Base-by-base conservation (phyloP, 2,797 vertebrate species). In the Strix occidentalis region DNA sequence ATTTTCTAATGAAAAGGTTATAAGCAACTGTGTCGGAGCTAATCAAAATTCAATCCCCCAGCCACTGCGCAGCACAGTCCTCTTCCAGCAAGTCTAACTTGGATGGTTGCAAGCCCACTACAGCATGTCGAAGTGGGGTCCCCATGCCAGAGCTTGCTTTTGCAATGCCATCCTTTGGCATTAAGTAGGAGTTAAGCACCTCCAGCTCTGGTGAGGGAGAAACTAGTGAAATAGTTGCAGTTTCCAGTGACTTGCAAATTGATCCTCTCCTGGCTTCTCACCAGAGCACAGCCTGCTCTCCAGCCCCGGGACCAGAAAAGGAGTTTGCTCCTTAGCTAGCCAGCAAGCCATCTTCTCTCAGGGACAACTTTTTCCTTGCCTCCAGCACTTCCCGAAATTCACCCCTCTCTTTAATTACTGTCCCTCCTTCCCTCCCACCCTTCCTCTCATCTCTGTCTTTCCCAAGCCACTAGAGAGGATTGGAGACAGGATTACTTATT, bases 1-100 rank as follows among this genome's bases (percentile, higher is more conserved):
- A 98, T 98, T 98, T 98, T 96, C 97, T 98, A 98, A 98, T 98
- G 97, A 98, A 97, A 97, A 98, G 97, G 97, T 98, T 98, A 97
- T 94, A 66, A 97, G 97, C n/a, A 61, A 97, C 87, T 90, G 89
- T 86, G 61, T 96, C 96, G 91, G 90, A 97, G 95, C 96, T 97
- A 95, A 97, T 98, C 95, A 97, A 95, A 96, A 96, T 94, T 97
- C 96, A 96, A 92, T 92, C 93, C 92, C 96, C 89, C 92, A 19
- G 51, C 63, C 68, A 56, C 68, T 25, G 65, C 81, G 43, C 50
- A 90, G 61, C 70, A 70, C 84, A 65, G n/a, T 5, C 84, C 51
- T 39, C 70, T 74, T 43, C 70, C 80, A 85, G 79, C 45, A 57
- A 14, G 26, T 23, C 80, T 37, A 11, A 58, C 58, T 7, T 0